Base-by-base conservation (phyloP, 1,140 invertebrate genomes). In the Neodiprion virginianus region DNA sequence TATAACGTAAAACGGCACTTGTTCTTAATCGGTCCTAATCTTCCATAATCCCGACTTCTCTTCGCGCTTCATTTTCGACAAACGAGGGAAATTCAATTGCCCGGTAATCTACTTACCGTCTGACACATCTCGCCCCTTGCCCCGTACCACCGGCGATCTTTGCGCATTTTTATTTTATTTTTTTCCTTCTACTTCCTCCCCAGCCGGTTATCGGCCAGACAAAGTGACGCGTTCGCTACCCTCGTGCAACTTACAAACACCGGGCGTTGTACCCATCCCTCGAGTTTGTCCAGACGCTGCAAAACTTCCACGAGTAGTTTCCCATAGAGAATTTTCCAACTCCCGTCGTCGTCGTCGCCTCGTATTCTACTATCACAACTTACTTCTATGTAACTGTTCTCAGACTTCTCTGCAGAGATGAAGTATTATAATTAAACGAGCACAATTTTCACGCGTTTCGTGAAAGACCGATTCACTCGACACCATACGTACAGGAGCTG, bases 21-120 rank as follows among this genome's bases (percentile, higher is more conserved):
- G 53, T 61, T 61, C 53, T 61, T n/a, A n/a, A 61, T 61, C 53
- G 53, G 11, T 61, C 53, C n/a, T 61, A 61, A 61, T 61, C 53
- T 12, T 61, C 53, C n/a, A 1, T 61, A 61, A 61, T 61, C 53
- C 53, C 11, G 53, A 61, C n/a, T 61, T 61, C 53, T 61, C 53
- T 61, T 61, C n/a, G 11, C 53, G 11, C 53, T 61, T 61, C 53
- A 61, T 61, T 61, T 12, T 61, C 53, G 53, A 12, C 53, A n/a
- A 61, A 61, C n/a, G 53, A 61, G n/a, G 11, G 53, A 61, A 61
- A 61, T 61, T 61, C 53, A n/a, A 61, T 61, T 40, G 28, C 28
- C 28, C 28, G 28, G 28, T 40, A 40, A 40, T 40, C 28, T 40
- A 40, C 28, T 40, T 40, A 40, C 28, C 28, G 28, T 40, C 28